phyloP scores from a whole-genome alignment of 53 echinoderm and acorn worm species.

The Arbacia lixula region DNA sequence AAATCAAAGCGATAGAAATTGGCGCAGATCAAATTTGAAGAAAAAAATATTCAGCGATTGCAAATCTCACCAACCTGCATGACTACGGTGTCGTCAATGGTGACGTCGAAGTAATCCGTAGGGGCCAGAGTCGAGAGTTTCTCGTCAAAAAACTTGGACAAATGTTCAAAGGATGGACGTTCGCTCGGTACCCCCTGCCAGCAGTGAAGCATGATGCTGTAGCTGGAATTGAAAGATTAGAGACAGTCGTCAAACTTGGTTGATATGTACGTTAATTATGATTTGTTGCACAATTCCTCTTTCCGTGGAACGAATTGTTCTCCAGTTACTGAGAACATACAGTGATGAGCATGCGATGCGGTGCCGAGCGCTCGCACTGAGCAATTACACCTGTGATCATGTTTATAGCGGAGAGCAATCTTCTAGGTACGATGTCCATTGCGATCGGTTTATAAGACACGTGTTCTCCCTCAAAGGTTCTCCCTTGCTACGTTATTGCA shows the following conservation, averaged over 20 bases:
- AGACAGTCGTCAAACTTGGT: not conserved
- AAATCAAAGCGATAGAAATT: too few relatives aligned
- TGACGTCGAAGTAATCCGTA: not conserved
- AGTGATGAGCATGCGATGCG: too few relatives aligned
- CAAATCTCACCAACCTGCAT: too few relatives aligned
- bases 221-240: constrained; percentile 45
- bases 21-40: too few relatives aligned
- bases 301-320: not conserved
- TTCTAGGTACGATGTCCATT: too few relatives aligned
- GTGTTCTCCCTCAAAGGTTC: too few relatives aligned
- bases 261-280: not conserved
- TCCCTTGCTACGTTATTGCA: too few relatives aligned
- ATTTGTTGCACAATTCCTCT: not conserved
- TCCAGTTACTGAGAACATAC: not conserved
- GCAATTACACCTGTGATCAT: too few relatives aligned
- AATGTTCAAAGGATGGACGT: constrained; percentile 73
- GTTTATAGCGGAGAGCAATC: too few relatives aligned
- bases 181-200: constrained; percentile 73
- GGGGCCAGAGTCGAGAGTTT: constrained; percentile 58
- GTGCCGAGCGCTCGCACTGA: too few relatives aligned
- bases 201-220: constrained; percentile 77
- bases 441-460: too few relatives aligned
- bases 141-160: constrained; percentile 71
- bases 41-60: too few relatives aligned
- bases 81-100: not conserved